Evolutionary conservation across 2,888 invertebrate genomes (phyloP).

Genomic region (Drosophila testacea): DNA sequence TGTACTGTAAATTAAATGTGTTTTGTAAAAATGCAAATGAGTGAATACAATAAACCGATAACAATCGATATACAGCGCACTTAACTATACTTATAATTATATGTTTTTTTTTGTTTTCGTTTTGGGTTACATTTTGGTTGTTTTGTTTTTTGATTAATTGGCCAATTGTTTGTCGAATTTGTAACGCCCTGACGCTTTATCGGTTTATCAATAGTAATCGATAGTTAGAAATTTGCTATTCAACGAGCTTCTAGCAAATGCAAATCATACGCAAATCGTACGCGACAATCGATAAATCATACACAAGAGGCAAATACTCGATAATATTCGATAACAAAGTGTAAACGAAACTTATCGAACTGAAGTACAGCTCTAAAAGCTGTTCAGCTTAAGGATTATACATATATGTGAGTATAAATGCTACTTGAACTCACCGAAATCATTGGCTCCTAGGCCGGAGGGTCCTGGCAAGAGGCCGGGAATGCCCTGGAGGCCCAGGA

Average conservation of each 20-base stretch:
- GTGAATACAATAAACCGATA: constrained; percentile 65
- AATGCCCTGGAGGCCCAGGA: constrained; percentile 92
- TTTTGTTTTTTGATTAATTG: constrained; percentile 22
- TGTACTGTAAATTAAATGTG: background rate
- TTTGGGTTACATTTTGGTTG: constrained; percentile 12
- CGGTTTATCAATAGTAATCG: constrained; percentile 69
- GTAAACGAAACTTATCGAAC: constrained; percentile 41
- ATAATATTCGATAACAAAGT: constrained; percentile 44
- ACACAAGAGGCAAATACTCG: constrained; percentile 72
- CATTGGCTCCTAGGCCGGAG: constrained; percentile 93
- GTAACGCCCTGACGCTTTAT: constrained; percentile 43
- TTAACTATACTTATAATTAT: constrained; percentile 48
- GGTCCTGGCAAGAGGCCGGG: constrained; percentile 94
- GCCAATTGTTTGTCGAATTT: constrained; percentile 68
- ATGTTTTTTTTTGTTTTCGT: constrained; percentile 14
- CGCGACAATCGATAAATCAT: constrained; percentile 65
- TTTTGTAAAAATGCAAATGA: constrained; percentile 40
- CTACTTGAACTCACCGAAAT: constrained; percentile 89
- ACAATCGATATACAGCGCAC: constrained; percentile 61
- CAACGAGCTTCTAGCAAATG: constrained; percentile 67
- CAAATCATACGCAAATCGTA: constrained; percentile 67
- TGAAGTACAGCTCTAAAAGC: constrained; percentile 15
- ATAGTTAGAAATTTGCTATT: constrained; percentile 61
- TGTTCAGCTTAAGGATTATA: background rate
- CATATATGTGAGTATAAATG: constrained; percentile 13